phyloP scores from a whole-genome alignment of 2,888 invertebrate genomes.

The Maniola hyperantus region DNA sequence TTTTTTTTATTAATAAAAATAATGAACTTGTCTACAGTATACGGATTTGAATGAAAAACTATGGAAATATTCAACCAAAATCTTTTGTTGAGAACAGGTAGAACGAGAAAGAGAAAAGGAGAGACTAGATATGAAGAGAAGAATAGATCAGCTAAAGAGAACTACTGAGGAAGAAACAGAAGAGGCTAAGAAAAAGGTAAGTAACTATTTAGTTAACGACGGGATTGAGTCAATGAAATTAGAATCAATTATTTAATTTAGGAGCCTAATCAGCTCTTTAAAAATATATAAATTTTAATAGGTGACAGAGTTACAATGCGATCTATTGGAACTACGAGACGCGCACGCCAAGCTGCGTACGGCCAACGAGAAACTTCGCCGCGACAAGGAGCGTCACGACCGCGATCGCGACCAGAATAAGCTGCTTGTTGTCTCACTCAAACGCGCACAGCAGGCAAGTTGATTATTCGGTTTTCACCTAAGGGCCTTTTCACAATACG shows the following conservation, averaged over 20 bases:
- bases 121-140: slow-evolving; percentile 91
- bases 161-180: slow-evolving; percentile 94
- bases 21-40: too few relatives aligned
- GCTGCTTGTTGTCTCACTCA: slow-evolving; percentile 71
- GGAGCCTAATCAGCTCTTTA: not conserved
- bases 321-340: slow-evolving; percentile 93
- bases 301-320: slow-evolving; percentile 91
- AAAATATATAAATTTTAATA: slow-evolving; percentile 35
- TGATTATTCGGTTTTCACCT: too few relatives aligned
- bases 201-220: not conserved
- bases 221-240: not conserved
- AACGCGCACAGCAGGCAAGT: slow-evolving; percentile 78
- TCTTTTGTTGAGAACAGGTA: slow-evolving; percentile 75
- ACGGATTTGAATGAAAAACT: too few relatives aligned
- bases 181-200: slow-evolving; percentile 92
- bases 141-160: slow-evolving; percentile 92
- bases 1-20: too few relatives aligned
- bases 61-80: too few relatives aligned
- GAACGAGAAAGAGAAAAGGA: slow-evolving; percentile 96
- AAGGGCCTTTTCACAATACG: too few relatives aligned
- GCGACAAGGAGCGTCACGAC: slow-evolving; percentile 93
- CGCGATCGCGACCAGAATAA: slow-evolving; percentile 87
- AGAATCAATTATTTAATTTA: not conserved
- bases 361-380: slow-evolving; percentile 93
- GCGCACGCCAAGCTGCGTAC: slow-evolving; percentile 95